Conservation (phyloP, 1,140 invertebrate species). For the Centruroides vittatus region DNA sequence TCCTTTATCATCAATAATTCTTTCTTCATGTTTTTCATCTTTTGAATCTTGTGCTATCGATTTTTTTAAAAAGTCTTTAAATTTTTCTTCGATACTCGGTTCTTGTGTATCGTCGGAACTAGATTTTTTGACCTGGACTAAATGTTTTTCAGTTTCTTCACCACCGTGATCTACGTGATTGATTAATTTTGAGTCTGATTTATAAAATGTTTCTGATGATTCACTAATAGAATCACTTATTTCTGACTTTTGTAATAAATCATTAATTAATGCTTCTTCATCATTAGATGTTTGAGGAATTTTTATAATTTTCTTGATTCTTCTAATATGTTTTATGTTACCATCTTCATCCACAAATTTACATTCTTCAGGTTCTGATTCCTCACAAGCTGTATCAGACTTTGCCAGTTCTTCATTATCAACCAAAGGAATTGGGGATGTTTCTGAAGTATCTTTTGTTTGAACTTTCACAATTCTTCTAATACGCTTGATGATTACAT, state of each 20-base stretch:
- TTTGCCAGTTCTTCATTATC: no score
- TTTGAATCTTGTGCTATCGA: conserved; percentile 2
- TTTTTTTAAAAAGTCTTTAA: conserved; percentile 14
- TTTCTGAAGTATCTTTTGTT: no score
- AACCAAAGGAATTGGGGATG: no score
- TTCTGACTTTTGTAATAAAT: background rate
- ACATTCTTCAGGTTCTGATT: conserved; percentile 5
- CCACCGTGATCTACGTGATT: no score
- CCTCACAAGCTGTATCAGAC: background rate
- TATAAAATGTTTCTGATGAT: background rate
- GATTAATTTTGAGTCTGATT: background rate
- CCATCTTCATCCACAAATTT: conserved; percentile 8
- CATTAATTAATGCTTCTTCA: background rate
- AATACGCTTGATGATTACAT: conserved; percentile 7
- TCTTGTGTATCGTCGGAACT: background rate
- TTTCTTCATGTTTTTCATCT: conserved; percentile 13
- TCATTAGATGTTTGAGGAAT: background rate
- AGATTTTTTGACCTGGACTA: background rate
- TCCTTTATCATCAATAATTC: conserved; percentile 13
- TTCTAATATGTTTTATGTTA: conserved; percentile 6
- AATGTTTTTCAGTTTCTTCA: background rate
- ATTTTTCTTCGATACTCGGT: conserved; percentile 11
- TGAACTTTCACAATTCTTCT: no score
- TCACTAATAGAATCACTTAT: background rate
- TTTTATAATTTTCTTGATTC: background rate